phyloP scores from a whole-genome alignment of 2,113 vertebrate genomes.

The Mesoclemmys tuberculata region DNA sequence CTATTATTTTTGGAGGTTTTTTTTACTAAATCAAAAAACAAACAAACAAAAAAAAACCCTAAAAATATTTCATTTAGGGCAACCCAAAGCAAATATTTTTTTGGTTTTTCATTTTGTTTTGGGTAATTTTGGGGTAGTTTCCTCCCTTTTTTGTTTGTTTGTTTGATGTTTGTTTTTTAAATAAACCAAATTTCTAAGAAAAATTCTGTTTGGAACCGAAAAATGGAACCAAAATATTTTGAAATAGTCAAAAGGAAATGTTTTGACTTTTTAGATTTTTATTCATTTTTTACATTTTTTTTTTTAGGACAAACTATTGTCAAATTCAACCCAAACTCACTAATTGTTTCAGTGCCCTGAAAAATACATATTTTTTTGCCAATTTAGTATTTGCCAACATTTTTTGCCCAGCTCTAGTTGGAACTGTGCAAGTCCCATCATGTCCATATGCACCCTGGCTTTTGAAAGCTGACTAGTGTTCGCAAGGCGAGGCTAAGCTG shows the following conservation, averaged over 20 bases:
- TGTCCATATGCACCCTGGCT: neutral
- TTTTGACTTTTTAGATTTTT: too few species aligned
- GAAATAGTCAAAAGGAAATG: too few species aligned
- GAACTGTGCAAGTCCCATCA: neutral
- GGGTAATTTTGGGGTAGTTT: neutral
- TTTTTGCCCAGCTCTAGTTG: neutral
- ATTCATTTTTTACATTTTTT: too few species aligned
- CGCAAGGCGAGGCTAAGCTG: neutral
- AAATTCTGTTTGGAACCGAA: neutral
- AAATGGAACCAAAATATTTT: neutral
- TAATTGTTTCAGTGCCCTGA: neutral
- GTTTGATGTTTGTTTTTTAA: neutral
- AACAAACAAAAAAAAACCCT: neutral
- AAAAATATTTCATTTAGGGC: neutral
- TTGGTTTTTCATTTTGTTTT: neutral
- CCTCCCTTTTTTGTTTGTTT: too few species aligned
- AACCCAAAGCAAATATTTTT: too few species aligned
- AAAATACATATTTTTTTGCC: neutral
- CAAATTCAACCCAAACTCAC: neutral
- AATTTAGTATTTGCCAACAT: neutral
- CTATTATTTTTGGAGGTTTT: neutral
- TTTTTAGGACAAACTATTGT: too few species aligned
- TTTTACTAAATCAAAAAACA: neutral
- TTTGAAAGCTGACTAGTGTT: neutral
- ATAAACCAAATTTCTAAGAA: neutral